Percentiles rank a stretch among this genome's conserved stretches.
phyloP scores from a whole-genome alignment of 2,797 vertebrate species.

The Ctenopoma kingsleyae region DNA sequence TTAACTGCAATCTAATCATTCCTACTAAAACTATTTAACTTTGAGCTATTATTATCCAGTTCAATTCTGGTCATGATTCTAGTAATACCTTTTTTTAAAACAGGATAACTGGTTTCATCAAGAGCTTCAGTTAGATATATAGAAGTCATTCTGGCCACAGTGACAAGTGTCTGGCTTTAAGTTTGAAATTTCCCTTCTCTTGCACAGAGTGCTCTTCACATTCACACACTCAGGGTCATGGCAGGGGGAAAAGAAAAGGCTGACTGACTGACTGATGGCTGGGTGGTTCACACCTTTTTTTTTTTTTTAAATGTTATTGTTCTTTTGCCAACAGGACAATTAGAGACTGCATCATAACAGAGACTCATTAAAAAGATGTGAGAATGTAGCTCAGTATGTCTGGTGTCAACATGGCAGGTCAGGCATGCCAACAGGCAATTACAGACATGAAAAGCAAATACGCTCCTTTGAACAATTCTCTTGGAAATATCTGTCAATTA shows the following conservation, averaged over 20 bases:
- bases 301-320: conserved; percentile 36
- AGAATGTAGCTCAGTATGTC: conserved; percentile 34
- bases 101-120: conserved; percentile 55
- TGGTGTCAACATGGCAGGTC: conserved; percentile 60
- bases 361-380: conserved; percentile 67
- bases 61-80: conserved; percentile 36
- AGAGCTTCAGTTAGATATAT: conserved; percentile 55
- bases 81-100: conserved; percentile 63
- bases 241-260: conserved; percentile 48
- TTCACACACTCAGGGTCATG: conserved; percentile 54
- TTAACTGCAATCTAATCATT: conserved; percentile 10
- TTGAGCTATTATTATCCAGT: conserved; percentile 46
- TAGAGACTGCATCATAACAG: conserved; percentile 59
- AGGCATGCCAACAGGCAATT: conserved; percentile 62
- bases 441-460: conserved; percentile 51
- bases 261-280: conserved; percentile 24
- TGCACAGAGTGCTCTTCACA: conserved; percentile 28
- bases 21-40: conserved; percentile 23
- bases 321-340: conserved; percentile 65
- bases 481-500: conserved; percentile 51
- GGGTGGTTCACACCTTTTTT: conserved; percentile 32
- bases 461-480: conserved; percentile 24
- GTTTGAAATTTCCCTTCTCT: conserved; percentile 49
- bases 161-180: conserved; percentile 68
- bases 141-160: conserved; percentile 48